Percentiles rank a stretch among this genome's conserved stretches.
phyloP scores from a whole-genome alignment of 2,113 vertebrate species.

The Zootoca vivipara region DNA sequence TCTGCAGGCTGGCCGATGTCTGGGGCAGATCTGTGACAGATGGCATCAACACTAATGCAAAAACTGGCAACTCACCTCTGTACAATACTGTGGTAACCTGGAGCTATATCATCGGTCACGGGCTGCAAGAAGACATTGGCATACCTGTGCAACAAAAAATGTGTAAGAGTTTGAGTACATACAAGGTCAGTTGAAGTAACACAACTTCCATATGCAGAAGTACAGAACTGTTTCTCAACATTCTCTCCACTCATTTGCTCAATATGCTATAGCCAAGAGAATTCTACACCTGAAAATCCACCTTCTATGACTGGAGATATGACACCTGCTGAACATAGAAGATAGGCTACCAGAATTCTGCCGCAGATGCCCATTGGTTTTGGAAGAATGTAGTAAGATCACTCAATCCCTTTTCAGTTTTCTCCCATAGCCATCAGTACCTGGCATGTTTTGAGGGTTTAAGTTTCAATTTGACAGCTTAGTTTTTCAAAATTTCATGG shows the following conservation, averaged over 20 bases:
- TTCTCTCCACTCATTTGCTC: not conserved
- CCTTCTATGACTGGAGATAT: not conserved
- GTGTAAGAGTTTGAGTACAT: not conserved
- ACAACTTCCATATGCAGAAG: not conserved
- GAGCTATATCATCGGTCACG: slow-evolving; percentile 98
- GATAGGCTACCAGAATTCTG: not conserved
- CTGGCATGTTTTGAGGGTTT: not conserved
- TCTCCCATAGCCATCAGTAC: not conserved
- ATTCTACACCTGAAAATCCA: not conserved
- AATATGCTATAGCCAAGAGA: slow-evolving; percentile 3
- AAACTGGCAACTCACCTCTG: slow-evolving; percentile 84
- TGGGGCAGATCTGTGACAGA: not conserved
- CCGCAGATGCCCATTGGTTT: not conserved
- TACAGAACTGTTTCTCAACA: not conserved
- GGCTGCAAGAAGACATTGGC: slow-evolving; percentile 98
- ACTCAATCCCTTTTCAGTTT: not conserved
- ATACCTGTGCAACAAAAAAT: slow-evolving; percentile 80
- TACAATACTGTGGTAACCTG: slow-evolving; percentile 98
- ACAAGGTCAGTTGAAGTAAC: not conserved
- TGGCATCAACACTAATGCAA: not conserved
- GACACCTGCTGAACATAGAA: not conserved
- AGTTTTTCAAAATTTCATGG: not conserved
- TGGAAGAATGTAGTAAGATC: not conserved
- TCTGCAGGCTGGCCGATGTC: not conserved
- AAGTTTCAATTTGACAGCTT: not conserved